phyloP scores from a whole-genome alignment of 2,113 vertebrate species.

The Leptobrachium leishanense region DNA sequence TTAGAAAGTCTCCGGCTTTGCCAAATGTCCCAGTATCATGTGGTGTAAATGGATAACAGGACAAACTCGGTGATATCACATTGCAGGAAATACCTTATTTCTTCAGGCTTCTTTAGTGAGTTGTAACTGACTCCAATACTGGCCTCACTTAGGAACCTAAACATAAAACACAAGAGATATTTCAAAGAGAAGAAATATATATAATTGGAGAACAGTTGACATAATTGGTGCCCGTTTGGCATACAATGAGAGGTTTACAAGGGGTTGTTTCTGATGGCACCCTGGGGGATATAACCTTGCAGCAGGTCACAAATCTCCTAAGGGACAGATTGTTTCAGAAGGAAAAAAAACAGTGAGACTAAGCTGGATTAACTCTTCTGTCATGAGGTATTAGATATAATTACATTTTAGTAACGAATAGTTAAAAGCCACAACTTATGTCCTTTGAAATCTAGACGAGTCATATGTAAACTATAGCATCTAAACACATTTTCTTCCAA shows the following conservation, averaged over 20 bases:
- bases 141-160: constrained; percentile 73
- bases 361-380: constrained; percentile 77
- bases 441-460: background rate
- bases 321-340: constrained; percentile 92
- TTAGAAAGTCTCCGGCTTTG: constrained; percentile 64
- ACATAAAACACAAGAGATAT: constrained; percentile 85
- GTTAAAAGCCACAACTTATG: constrained; percentile 61
- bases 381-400: constrained; percentile 76
- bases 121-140: constrained; percentile 86
- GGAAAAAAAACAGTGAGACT: constrained; percentile 78
- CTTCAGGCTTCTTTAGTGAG: constrained; percentile 70
- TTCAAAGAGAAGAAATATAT: constrained; percentile 67
- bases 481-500: background rate
- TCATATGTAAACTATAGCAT: background rate
- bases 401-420: constrained; percentile 66
- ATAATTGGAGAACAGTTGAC: constrained; percentile 97
- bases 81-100: constrained; percentile 91
- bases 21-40: constrained; percentile 76
- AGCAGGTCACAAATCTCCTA: constrained; percentile 79
- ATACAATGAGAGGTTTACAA: constrained; percentile 86
- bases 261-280: constrained; percentile 85
- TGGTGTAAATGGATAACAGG: constrained; percentile 77
- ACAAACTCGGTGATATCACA: constrained; percentile 87
- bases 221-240: constrained; percentile 98
- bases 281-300: constrained; percentile 91